Percentiles rank a stretch among this genome's conserved stretches.
Evolutionary conservation across 1,140 invertebrate species (phyloP).

Genomic region (Pseudomyrmex sp.): DNA sequence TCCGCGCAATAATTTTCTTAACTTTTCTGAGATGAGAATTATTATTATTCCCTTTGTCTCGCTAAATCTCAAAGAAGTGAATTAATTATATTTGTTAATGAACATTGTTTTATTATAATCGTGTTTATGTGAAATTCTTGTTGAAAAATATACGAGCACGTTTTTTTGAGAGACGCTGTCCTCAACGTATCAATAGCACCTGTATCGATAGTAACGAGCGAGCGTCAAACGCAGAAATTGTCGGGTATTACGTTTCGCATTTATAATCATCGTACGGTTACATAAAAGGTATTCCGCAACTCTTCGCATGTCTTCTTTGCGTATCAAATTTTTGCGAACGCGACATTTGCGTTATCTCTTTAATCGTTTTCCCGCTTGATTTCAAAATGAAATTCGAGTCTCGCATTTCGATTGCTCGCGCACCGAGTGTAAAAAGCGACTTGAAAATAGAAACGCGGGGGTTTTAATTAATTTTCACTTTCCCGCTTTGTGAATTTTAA

Average conservation of each 20-base stretch:
- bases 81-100: not conserved
- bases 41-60: not conserved
- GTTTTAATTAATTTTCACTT: not conserved
- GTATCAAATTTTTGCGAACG: slow-evolving; percentile 18
- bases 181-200: slow-evolving; percentile 19
- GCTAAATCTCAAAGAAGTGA: not conserved
- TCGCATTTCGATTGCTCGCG: not conserved
- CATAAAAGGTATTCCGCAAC: slow-evolving; percentile 42
- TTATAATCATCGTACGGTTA: slow-evolving; percentile 69
- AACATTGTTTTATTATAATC: not conserved
- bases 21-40: not conserved
- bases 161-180: slow-evolving; percentile 65
- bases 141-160: not conserved
- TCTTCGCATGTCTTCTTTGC: slow-evolving; percentile 12
- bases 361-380: not conserved
- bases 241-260: slow-evolving; percentile 66
- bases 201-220: slow-evolving; percentile 65
- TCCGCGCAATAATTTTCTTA: not conserved
- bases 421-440: not conserved
- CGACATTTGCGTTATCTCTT: not conserved
- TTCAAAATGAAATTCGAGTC: not conserved
- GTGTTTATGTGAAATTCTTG: not conserved
- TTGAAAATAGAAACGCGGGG: not conserved
- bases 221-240: slow-evolving; percentile 63
- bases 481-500: not conserved